Evolutionary conservation across 2,888 invertebrate genomes (phyloP), one percentile per base, ranked within the genome.

Genomic region (Schizotus pectinicornis): DNA sequence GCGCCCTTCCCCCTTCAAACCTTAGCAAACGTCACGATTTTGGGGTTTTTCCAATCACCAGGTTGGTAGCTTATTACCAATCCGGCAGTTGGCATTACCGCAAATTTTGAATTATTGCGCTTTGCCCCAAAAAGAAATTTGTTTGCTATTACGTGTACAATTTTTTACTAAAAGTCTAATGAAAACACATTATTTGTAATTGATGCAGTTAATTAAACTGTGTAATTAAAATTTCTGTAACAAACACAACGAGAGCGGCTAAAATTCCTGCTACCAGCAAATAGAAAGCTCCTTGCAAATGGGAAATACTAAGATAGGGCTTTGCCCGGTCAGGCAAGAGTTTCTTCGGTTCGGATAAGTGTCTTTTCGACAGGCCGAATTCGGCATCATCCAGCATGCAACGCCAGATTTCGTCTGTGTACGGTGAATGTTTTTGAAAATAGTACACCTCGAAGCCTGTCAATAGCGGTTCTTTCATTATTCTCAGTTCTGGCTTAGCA

Each of bases 1-100:
- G 22, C 22, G 22, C 22, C 22, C 22, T 5, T 22, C 22, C 2
- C 2, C 22, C 5, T 1, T 30, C 35, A 22, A 9, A 14, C 47
- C 39, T 54, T 39, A 47, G 34, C 13, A 41, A 9, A 54, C 54
- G 54, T 54, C 54, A 54, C 54, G 22, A 22, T 22, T 22, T 22
- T 22, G 22, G 22, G 22, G 22, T 22, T 22, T 22, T 12, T 36
- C 32, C 5, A 12, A 34, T 7, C 38, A 13, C 9, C n/a, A 34
- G 9, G 41, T 34, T 50, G 50, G 50, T 34, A 3, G 9, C 7
- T 9, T n/a, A n/a, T n/a, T n/a, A n/a, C n/a, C n/a, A n/a, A 22
- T 22, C n/a, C 22, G 22, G 5, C 22, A 22, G 22, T 2, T 22
- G 22, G 22, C 22, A 22, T 5, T 5, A 22, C 22, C 5, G 22